Evolutionary conservation across 2,888 invertebrate genomes (phyloP).

Genomic region (Leptinotarsa rubiginosa): DNA sequence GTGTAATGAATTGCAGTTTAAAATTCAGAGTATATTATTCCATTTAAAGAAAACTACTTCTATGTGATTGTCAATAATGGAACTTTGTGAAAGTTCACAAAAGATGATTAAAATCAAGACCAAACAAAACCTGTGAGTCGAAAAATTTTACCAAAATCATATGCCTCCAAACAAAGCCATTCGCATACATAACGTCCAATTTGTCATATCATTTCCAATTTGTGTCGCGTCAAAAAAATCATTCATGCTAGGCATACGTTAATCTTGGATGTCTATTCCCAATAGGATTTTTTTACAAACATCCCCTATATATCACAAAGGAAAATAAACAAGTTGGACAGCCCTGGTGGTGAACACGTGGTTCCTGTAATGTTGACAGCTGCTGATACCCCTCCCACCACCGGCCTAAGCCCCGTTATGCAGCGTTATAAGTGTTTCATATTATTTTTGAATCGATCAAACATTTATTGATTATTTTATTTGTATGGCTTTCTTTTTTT

Average conservation of each 20-base stretch:
- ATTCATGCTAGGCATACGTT: conserved; percentile 7
- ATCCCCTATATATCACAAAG: conserved; percentile 33
- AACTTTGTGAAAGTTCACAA: too few relatives aligned
- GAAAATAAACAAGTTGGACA: conserved; percentile 52
- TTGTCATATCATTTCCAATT: neutral
- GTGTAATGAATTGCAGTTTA: too few relatives aligned
- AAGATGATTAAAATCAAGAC: too few relatives aligned
- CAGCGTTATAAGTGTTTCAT: conserved; percentile 9
- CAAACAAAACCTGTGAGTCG: too few relatives aligned
- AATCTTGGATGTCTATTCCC: conserved; percentile 17
- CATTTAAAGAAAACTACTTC: too few relatives aligned
- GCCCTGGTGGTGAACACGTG: conserved; percentile 59
- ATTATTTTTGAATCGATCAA: conserved; percentile 11
- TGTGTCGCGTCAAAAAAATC: conserved; percentile 7
- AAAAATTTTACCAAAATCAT: too few relatives aligned
- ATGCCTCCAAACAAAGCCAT: too few relatives aligned
- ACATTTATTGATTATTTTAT: neutral
- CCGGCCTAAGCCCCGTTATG: conserved; percentile 45
- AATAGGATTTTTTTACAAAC: conserved; percentile 27
- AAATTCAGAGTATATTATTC: too few relatives aligned
- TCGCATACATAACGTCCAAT: neutral
- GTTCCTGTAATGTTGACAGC: conserved; percentile 60
- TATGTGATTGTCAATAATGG: too few relatives aligned
- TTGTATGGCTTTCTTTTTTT: neutral
- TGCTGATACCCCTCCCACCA: conserved; percentile 54